Conservation (phyloP, 2,797 vertebrate genomes). For the Sorex maritimensis region DNA sequence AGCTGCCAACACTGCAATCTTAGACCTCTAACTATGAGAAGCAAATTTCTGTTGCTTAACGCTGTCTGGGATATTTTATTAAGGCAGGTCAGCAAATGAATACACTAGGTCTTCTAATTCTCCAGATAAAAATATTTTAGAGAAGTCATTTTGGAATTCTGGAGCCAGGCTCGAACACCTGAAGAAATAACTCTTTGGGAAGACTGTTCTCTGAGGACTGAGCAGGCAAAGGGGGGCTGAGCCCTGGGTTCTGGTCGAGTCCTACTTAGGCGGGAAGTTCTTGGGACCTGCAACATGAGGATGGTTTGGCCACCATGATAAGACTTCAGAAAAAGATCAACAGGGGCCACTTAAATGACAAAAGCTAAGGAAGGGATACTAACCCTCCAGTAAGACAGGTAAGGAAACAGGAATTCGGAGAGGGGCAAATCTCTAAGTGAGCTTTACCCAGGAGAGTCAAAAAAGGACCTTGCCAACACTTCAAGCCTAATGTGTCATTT, state of each 20-base stretch:
- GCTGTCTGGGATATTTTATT: background rate
- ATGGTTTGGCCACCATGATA: background rate
- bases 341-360: background rate
- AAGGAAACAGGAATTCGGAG: background rate
- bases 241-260: background rate
- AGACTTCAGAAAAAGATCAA: background rate
- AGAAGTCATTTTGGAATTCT: constrained; percentile 38
- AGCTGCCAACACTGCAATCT: background rate
- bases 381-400: background rate
- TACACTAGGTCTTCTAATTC: background rate
- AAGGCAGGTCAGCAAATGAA: background rate
- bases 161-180: background rate
- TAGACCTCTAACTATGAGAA: background rate
- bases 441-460: background rate
- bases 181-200: no score
- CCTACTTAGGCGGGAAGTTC: background rate
- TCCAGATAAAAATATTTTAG: constrained; percentile 19
- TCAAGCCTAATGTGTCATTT: background rate
- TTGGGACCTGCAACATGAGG: background rate
- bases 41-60: background rate
- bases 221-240: background rate
- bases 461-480: background rate
- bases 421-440: background rate
- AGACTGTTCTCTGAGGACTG: no score
- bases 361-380: background rate